Percentiles rank a stretch among this genome's conserved stretches.
These are phyloP conservation scores for Drosophila ogumai DNA, from an alignment of 1,140 invertebrate species.

Conservation along the genomic window DNA sequence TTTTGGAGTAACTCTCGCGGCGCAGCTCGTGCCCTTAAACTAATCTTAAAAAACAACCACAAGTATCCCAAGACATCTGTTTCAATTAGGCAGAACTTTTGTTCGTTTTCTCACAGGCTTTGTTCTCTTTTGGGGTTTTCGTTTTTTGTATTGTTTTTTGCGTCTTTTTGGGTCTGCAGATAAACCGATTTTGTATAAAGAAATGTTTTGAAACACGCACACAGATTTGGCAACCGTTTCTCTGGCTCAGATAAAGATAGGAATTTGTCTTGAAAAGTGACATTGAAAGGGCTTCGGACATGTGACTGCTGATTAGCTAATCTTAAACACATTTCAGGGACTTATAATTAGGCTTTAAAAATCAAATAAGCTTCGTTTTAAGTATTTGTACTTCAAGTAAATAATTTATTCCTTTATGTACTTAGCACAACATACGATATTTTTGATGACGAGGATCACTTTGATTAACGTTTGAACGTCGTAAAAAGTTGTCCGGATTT, in stretches of 20 bases:
- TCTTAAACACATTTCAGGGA: background rate
- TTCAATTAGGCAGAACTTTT: conserved; percentile 36
- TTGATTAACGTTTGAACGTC: conserved; percentile 3
- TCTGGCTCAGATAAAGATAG: background rate
- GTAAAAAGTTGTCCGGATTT: conserved; percentile 10
- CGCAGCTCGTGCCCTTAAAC: background rate
- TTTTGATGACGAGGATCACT: background rate
- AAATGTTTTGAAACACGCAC: conserved; percentile 32
- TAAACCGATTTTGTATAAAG: conserved; percentile 19
- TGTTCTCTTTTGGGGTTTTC: background rate
- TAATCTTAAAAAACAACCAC: conserved; percentile 25
- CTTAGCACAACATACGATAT: background rate
- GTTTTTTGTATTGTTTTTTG: background rate
- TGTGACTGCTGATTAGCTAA: background rate
- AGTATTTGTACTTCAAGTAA: background rate
- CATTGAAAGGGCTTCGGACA: background rate
- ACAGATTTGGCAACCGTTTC: conserved; percentile 12
- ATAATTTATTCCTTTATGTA: background rate
- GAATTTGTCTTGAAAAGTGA: conserved; percentile 11
- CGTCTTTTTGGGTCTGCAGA: background rate
- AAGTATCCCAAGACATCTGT: conserved; percentile 38
- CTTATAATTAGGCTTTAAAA: background rate
- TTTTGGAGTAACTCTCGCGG: conserved; percentile 6
- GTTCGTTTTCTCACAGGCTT: conserved; percentile 2
- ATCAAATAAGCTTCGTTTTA: background rate